Evolutionary conservation across 2,797 vertebrate genomes (phyloP), one percentile per base, ranked within the genome.

Genomic region (Fundulus diaphanus): DNA sequence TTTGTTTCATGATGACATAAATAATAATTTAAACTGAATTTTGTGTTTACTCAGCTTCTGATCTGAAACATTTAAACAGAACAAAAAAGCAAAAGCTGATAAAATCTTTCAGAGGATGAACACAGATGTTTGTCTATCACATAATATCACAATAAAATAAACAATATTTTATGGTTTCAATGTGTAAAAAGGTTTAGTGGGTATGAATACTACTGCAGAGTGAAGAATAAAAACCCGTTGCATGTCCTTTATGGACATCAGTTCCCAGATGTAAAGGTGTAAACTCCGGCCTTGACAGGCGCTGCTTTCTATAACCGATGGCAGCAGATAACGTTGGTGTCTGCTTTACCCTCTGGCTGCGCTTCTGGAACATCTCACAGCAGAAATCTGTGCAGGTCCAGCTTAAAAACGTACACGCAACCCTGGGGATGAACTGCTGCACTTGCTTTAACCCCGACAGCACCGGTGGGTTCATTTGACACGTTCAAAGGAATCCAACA

Each of bases 401-500:
- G 37, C 56, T 46, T 40, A 8, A 31, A n/a, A 73, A 37, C 24
- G 20, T 42, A 57, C 1, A 29, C 9, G 22, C 16, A 15, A 49
- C 8, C 0, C 44, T 27, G 35, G 44, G 13, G 46, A 27, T 46
- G 27, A 72, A 24, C n/a, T 2, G 20, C 18, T 48, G 72, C 57
- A 48, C 29, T 37, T 12, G 6, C 57, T 65, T 51, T 61, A 37
- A 65, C 59, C 59, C 63, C 44, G 7, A n/a, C 52, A 65, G 59
- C 72, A 49, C 59, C 46, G 61, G 72, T 13, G 35, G 16, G 33
- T 37, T 40, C 66, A 52, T 37, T 18, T 37, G 44, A 49, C 71
- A 65, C 11, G 54, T 59, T 72, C 52, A 72, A 44, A 51, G 13
- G 29, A 73, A 65, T 42, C 52, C 44, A 66, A 16, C 63, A 52